These are phyloP conservation scores for Melanostoma mellinum DNA, from an alignment of 2,888 invertebrate genomes.

Conservation along the genomic window DNA sequence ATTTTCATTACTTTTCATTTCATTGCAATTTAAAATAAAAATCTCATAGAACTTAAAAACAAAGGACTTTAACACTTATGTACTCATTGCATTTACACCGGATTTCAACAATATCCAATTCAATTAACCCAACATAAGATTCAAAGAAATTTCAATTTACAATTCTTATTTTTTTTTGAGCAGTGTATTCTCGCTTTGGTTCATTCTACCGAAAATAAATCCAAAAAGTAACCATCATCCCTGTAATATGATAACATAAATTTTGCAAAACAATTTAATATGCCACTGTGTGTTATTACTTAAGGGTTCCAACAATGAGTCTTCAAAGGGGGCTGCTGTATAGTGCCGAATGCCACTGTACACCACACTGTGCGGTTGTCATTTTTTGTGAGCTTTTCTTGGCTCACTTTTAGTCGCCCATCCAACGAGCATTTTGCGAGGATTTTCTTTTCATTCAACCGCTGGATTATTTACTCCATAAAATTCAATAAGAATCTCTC, in stretches of 20 bases:
- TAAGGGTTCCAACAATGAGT: conserved; percentile 67
- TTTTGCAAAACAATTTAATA: conserved; percentile 78
- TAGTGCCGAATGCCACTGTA: conserved; percentile 8
- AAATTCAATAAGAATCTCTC: conserved; percentile 78
- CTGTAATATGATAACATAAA: conserved; percentile 78
- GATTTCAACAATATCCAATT: no score
- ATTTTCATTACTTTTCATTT: no score
- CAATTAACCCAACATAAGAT: no score
- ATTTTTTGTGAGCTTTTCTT: conserved; percentile 62
- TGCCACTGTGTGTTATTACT: conserved; percentile 76
- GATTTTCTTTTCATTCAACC: conserved; percentile 78
- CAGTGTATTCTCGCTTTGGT: conserved; percentile 26
- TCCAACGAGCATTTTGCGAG: conserved; percentile 41
- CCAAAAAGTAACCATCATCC: conserved; percentile 58
- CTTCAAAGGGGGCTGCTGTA: conserved; percentile 24
- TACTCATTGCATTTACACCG: no score
- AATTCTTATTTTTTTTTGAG: conserved; percentile 5
- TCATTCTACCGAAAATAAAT: conserved; percentile 12
- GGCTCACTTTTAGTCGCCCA: conserved; percentile 45
- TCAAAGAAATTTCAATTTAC: neutral
- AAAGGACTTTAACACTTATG: no score
- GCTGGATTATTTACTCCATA: conserved; percentile 79
- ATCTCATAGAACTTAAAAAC: no score
- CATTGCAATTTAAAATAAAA: no score
- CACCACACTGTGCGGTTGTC: conserved; percentile 19